A percentile compares a stretch with the other conserved stretches of the same genome.
These are phyloP conservation scores for Adelphocoris suturalis DNA, from an alignment of 2,888 invertebrate genomes.

Conservation along the genomic window DNA sequence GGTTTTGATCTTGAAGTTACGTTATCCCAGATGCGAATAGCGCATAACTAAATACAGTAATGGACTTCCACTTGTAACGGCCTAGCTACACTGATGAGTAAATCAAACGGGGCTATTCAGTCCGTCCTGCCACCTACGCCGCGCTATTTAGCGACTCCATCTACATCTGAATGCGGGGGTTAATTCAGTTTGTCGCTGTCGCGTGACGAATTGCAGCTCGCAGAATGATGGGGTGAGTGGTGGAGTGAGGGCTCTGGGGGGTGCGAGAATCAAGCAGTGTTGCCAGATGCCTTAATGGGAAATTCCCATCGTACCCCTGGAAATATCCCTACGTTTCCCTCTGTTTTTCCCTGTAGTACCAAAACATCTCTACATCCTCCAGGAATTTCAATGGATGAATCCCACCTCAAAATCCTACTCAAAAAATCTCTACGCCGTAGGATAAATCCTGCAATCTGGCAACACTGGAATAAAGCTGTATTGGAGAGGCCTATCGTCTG, in stretches of 20 bases:
- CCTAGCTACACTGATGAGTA: neutral
- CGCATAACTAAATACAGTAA: neutral
- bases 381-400: too few species aligned
- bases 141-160: slow-evolving; percentile 50
- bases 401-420: too few species aligned
- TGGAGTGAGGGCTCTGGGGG: too few species aligned
- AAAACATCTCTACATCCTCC: too few species aligned
- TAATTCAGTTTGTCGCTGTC: slow-evolving; percentile 51
- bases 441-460: too few species aligned
- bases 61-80: neutral
- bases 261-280: neutral
- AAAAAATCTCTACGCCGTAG: too few species aligned
- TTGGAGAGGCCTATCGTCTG: slow-evolving; percentile 52
- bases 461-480: too few species aligned
- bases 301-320: too few species aligned
- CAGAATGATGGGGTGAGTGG: neutral
- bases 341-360: too few species aligned
- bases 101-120: slow-evolving; percentile 45
- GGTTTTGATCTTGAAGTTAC: too few species aligned
- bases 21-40: neutral
- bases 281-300: too few species aligned
- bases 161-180: slow-evolving; percentile 52
- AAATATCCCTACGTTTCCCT: too few species aligned
- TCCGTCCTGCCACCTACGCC: neutral
- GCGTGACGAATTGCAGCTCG: slow-evolving; percentile 49